These are phyloP conservation scores for Ptilonorhynchus violaceus DNA, from an alignment of 2,113 vertebrate genomes.

Conservation along the genomic window DNA sequence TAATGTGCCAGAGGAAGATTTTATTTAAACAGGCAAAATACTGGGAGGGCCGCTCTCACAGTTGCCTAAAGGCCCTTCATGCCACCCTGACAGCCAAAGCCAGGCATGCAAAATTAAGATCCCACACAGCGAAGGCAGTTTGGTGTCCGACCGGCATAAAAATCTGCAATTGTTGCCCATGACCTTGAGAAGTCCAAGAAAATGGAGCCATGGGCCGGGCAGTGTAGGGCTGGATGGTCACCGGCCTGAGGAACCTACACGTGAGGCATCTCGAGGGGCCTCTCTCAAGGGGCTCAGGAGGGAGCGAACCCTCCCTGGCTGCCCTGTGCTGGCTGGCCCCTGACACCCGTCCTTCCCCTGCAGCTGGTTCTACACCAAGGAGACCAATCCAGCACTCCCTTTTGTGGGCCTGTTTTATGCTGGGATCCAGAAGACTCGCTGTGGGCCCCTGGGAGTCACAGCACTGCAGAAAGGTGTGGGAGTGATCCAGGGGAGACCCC, in stretches of 20 bases:
- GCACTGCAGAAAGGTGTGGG: rapidly evolving
- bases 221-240: rapidly evolving
- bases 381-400: neutral
- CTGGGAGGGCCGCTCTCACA: neutral
- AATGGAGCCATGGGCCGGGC: neutral
- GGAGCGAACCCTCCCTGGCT: rapidly evolving
- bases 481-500: neutral
- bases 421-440: no score
- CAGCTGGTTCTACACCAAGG: neutral
- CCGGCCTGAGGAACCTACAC: no score
- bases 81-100: neutral
- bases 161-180: rapidly evolving
- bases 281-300: neutral
- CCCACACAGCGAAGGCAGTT: rapidly evolving
- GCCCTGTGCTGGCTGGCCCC: rapidly evolving
- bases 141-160: rapidly evolving
- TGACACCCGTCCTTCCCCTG: rapidly evolving
- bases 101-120: rapidly evolving
- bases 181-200: rapidly evolving
- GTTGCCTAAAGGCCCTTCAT: neutral
- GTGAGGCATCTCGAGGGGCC: neutral
- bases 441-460: neutral
- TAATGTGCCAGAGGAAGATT: neutral
- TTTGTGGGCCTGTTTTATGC: rapidly evolving
- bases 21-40: neutral